phyloP scores from a whole-genome alignment of 2,113 vertebrate species.

The Hyperopisus bebe region DNA sequence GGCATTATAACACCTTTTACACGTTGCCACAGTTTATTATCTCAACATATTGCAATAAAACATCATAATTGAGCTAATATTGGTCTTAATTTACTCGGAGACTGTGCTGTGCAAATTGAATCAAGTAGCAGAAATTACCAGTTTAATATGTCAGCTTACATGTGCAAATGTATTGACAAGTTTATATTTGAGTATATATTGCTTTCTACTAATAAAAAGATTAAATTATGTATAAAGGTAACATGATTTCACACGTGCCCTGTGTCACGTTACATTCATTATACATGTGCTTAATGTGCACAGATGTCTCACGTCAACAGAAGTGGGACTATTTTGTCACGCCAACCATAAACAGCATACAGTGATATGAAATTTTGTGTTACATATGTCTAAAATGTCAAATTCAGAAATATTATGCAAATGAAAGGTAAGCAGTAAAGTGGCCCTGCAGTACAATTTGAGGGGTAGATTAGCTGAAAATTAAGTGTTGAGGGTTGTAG shows the following conservation, averaged over 20 bases:
- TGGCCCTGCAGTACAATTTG: not conserved
- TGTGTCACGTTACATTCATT: not conserved
- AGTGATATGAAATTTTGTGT: not conserved
- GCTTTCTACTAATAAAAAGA: not conserved
- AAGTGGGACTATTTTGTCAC: not conserved
- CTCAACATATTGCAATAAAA: not conserved
- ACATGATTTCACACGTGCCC: not conserved
- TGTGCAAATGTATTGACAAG: not conserved
- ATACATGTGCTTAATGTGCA: not conserved
- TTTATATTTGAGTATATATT: not conserved
- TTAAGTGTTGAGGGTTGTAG: no score
- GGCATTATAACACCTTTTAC: not conserved
- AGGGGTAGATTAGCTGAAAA: no score
- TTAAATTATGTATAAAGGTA: not conserved
- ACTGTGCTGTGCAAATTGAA: not conserved
- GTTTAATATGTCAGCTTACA: not conserved
- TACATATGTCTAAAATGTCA: not conserved
- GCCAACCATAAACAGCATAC: not conserved
- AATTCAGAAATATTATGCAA: not conserved
- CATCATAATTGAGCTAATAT: not conserved
- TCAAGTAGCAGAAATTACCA: not conserved
- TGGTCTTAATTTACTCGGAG: not conserved
- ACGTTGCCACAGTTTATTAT: not conserved
- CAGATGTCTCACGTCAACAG: not conserved
- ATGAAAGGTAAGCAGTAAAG: not conserved